These are phyloP conservation scores for Progne subis DNA, from an alignment of 2,113 vertebrate species.

Conservation along the genomic window DNA sequence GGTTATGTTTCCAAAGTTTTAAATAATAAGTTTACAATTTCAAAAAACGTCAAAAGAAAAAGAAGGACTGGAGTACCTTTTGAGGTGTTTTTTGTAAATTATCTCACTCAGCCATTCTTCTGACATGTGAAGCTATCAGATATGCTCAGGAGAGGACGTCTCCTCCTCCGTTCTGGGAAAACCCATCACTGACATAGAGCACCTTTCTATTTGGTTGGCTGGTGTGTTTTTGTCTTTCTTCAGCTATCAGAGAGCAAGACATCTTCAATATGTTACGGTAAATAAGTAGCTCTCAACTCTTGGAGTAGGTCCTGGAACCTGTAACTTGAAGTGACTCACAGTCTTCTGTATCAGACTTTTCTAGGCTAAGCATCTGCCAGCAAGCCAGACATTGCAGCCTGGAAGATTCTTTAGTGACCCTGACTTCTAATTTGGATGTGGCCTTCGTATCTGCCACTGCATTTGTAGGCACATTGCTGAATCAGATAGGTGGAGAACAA, in stretches of 20 bases:
- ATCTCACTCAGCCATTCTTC: neutral
- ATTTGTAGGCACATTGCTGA: neutral
- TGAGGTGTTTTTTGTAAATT: neutral
- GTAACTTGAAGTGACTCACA: neutral
- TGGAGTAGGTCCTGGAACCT: neutral
- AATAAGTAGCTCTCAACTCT: neutral
- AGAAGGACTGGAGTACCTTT: neutral
- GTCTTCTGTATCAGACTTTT: neutral
- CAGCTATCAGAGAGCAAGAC: neutral
- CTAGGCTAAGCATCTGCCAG: neutral
- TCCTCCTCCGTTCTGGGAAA: neutral
- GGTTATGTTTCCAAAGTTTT: neutral
- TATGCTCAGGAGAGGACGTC: neutral
- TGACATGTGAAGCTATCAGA: neutral
- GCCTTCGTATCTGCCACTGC: neutral
- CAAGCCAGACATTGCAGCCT: neutral
- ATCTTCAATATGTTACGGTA: neutral
- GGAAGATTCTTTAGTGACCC: neutral
- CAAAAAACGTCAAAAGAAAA: neutral
- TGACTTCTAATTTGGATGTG: neutral
- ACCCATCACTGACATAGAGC: rapidly evolving
- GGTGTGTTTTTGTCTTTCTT: neutral
- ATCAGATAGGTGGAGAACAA: neutral
- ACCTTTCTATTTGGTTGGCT: neutral
- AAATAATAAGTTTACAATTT: neutral